Conservation (phyloP, 1,140 invertebrate species). For the Oedothorax gibbosus region DNA sequence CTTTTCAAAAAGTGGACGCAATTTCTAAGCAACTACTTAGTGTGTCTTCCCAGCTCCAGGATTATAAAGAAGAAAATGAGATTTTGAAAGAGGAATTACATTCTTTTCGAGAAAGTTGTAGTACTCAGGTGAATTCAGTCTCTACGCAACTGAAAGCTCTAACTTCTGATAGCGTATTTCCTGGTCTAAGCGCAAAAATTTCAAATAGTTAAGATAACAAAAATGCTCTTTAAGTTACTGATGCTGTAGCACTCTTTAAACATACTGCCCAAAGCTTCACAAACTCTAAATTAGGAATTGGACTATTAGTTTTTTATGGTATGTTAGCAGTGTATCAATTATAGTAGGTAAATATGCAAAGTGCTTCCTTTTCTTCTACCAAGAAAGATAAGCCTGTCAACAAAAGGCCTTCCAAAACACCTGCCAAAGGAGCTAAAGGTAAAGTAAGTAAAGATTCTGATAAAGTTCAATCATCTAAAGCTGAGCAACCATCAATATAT, state of each 20-base stretch:
- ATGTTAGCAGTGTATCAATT: conserved; percentile 3
- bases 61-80: background rate
- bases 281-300: background rate
- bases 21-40: background rate
- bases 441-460: conserved; percentile 3
- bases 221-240: background rate
- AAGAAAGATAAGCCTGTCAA: background rate
- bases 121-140: background rate
- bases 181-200: background rate
- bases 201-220: background rate
- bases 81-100: background rate
- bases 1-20: background rate
- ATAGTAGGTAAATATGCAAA: conserved; percentile 1
- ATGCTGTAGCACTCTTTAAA: background rate
- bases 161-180: background rate
- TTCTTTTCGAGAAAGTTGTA: background rate
- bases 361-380: background rate
- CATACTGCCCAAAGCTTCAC: background rate
- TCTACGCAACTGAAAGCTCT: background rate
- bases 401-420: background rate
- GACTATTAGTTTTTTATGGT: conserved; percentile 1
- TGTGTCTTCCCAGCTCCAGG: background rate
- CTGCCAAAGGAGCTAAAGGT: background rate
- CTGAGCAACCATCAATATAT: background rate
- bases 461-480: background rate